These are phyloP conservation scores for Oenanthe oenanthe DNA, from an alignment of 2,113 vertebrate genomes.

Conservation along the genomic window DNA sequence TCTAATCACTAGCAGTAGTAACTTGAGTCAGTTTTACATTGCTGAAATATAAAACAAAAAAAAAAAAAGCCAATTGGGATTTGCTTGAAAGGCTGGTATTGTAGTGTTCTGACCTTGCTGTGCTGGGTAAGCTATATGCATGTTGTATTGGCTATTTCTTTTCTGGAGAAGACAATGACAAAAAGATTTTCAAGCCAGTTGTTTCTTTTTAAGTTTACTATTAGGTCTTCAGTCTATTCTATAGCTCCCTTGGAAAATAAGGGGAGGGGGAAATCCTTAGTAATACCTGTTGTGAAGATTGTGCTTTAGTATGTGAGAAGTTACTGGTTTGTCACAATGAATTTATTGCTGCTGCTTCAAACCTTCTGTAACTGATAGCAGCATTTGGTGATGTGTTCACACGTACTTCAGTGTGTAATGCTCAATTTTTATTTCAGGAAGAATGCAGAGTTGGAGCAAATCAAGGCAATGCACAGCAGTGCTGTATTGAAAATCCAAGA, in stretches of 20 bases:
- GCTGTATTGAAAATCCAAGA: conserved; percentile 73
- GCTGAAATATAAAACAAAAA: background rate
- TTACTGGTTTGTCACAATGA: background rate
- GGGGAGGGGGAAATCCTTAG: background rate
- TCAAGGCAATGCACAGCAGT: conserved; percentile 63
- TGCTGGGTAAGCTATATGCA: background rate
- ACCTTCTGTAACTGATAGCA: background rate
- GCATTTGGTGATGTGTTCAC: background rate
- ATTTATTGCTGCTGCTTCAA: background rate
- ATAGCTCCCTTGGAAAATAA: background rate
- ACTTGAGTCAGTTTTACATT: background rate
- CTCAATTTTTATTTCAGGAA: conserved; percentile 70
- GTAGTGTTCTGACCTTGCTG: background rate
- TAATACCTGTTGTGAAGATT: background rate
- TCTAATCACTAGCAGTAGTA: background rate
- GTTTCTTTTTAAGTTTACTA: background rate
- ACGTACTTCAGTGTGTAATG: background rate
- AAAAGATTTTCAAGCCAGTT: background rate
- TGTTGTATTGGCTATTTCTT: background rate
- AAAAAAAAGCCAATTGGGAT: background rate
- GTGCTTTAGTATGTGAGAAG: background rate
- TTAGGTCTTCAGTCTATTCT: background rate
- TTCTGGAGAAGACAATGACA: background rate
- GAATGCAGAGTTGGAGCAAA: conserved; percentile 69
- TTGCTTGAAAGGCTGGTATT: background rate